Evolutionary conservation across 2,797 vertebrate genomes (phyloP).

Genomic region (Coccyzus lansbergi): DNA sequence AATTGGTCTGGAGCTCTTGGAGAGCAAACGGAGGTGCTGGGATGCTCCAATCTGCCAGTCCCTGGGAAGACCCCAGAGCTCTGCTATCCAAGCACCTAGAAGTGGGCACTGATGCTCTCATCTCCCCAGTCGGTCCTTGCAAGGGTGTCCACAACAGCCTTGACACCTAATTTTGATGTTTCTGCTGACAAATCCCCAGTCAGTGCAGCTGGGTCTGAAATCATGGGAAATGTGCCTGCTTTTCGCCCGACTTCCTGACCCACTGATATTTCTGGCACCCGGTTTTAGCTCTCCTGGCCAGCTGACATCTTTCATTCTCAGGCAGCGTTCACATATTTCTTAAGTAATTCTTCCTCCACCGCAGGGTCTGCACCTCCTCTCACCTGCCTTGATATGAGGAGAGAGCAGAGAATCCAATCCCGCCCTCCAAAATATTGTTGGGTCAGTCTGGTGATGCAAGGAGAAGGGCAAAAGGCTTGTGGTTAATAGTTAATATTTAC

Average conservation of each 20-base stretch:
- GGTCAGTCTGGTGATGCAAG: background rate
- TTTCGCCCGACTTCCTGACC: background rate
- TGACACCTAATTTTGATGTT: background rate
- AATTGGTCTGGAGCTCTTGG: background rate
- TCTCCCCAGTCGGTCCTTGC: background rate
- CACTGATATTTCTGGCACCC: background rate
- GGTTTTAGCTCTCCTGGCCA: background rate
- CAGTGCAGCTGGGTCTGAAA: background rate
- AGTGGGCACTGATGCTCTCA: background rate
- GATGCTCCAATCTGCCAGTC: background rate
- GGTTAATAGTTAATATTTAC: background rate
- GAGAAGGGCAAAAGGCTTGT: background rate
- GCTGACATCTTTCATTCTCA: background rate
- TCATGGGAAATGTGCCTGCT: background rate
- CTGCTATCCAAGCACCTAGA: rapidly evolving
- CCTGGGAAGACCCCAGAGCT: background rate
- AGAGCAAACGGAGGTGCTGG: background rate
- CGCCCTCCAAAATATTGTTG: rapidly evolving
- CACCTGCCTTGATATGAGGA: background rate
- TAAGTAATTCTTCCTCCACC: background rate
- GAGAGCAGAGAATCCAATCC: background rate
- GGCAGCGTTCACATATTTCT: background rate
- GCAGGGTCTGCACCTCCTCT: background rate
- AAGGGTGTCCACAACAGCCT: background rate
- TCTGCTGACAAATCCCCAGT: background rate